Conservation (phyloP, 2,888 invertebrate species). For the Dynastes tityus region DNA sequence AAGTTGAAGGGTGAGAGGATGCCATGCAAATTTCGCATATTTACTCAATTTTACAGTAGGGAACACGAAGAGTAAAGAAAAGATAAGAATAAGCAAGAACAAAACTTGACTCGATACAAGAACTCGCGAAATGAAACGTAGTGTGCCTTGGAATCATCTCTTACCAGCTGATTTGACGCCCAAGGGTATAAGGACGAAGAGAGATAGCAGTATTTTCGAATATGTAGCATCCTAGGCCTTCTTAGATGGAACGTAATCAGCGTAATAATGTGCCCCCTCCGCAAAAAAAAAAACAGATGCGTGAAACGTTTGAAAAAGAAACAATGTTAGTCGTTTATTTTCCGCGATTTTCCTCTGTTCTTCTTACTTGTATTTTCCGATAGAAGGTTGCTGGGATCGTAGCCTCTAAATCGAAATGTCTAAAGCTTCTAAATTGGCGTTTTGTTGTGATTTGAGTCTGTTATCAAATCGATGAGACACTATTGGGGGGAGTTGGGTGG, state of each 20-base stretch:
- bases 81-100: background rate
- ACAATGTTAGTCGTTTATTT: slow-evolving; percentile 17
- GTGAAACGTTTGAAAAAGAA: background rate
- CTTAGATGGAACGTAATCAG: background rate
- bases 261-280: background rate
- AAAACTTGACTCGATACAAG: background rate
- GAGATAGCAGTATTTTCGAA: background rate
- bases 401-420: background rate
- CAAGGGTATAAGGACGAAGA: background rate
- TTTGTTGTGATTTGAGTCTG: background rate
- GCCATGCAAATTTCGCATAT: slow-evolving; percentile 22
- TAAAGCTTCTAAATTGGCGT: background rate
- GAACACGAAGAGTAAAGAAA: background rate
- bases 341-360: slow-evolving; percentile 31
- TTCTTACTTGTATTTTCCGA: background rate
- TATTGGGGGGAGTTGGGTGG: no score
- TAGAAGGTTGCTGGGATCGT: background rate
- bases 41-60: slow-evolving; percentile 20
- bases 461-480: background rate
- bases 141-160: background rate
- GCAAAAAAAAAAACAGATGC: background rate
- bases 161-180: background rate
- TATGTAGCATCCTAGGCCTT: background rate
- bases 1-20: background rate
- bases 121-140: background rate